phyloP scores from a whole-genome alignment of 37 sponge, comb jelly and placozoan genomes.

The Eunapius fragilis region DNA sequence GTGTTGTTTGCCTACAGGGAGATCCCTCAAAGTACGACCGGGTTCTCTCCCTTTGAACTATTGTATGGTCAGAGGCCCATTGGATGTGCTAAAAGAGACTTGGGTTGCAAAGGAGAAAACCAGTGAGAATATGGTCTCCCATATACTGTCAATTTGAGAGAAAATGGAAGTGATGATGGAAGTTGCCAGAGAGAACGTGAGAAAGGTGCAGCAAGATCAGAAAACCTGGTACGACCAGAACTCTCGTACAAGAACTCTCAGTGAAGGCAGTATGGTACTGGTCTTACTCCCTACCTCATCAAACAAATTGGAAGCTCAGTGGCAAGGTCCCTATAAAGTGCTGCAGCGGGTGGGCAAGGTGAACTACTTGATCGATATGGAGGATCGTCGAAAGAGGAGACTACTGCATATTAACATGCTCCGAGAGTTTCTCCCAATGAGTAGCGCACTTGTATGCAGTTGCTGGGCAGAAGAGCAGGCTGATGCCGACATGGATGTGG shows the following conservation, averaged over 20 bases:
- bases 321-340: constrained; percentile 48
- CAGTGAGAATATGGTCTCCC: neutral
- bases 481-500: neutral
- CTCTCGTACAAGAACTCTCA: neutral
- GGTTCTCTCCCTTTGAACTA: constrained; percentile 42
- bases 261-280: constrained; percentile 5
- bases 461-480: neutral
- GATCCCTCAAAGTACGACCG: neutral
- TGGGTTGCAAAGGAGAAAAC: constrained; percentile 20
- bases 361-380: constrained; percentile 43
- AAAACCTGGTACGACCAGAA: constrained; percentile 20
- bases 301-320: constrained; percentile 29
- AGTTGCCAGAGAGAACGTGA: constrained; percentile 11
- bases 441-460: neutral
- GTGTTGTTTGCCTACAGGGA: constrained; percentile 21
- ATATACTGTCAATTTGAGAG: constrained; percentile 5
- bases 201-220: constrained; percentile 9
- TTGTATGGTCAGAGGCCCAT: constrained; percentile 17
- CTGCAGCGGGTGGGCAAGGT: constrained; percentile 26
- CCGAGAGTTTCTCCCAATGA: neutral
- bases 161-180: constrained; percentile 21
- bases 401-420: constrained; percentile 38
- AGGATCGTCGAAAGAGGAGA: constrained; percentile 5
- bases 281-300: constrained; percentile 18
- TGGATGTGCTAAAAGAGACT: constrained; percentile 1